These are phyloP conservation scores for Oryctolagus cuniculus DNA, from an alignment of 2,113 vertebrate genomes.

Conservation along the genomic window DNA sequence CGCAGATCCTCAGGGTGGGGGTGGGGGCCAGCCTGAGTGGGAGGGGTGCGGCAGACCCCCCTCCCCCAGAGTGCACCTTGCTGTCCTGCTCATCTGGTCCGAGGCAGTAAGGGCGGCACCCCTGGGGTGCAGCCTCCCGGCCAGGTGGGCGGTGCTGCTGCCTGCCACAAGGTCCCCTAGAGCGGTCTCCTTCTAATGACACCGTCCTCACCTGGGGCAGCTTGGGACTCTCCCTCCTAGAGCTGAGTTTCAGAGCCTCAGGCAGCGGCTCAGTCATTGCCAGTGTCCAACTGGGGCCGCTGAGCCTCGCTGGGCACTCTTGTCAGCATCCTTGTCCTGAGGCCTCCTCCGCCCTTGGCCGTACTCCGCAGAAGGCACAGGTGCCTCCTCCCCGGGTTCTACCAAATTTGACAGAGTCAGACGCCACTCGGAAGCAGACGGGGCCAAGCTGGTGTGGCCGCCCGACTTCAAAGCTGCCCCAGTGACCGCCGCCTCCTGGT, in stretches of 20 bases:
- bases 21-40: background rate
- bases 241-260: background rate
- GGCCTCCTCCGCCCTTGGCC: background rate
- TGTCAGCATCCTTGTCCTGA: background rate
- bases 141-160: background rate
- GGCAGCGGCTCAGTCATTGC: background rate
- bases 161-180: accelerated
- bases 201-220: no score
- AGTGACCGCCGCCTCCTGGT: background rate
- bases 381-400: background rate
- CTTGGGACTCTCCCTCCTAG: background rate
- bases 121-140: background rate
- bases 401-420: background rate
- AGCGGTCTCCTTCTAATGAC: background rate
- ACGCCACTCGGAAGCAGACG: background rate
- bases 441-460: background rate
- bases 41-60: background rate
- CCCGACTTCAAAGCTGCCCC: background rate
- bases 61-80: background rate
- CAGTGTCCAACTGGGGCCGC: background rate
- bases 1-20: background rate
- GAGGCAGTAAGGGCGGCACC: accelerated
- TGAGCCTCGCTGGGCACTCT: background rate
- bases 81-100: background rate
- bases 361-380: background rate